Evolutionary conservation across 2,888 invertebrate species (phyloP).

Genomic region (Meganola albula): DNA sequence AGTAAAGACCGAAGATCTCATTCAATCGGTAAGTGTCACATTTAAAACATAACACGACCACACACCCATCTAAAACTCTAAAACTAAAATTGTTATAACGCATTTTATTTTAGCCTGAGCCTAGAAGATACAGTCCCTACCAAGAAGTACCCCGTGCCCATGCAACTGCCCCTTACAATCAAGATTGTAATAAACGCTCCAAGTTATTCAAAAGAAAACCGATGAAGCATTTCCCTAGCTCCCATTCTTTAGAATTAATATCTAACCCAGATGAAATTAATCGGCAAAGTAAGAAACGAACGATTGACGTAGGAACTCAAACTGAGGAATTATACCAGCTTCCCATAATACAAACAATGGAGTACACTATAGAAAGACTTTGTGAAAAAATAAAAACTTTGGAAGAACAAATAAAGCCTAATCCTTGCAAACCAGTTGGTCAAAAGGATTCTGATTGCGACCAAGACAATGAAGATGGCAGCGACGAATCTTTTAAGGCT

Average conservation of each 20-base stretch:
- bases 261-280: background rate
- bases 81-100: too few species aligned
- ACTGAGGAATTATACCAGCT: constrained; percentile 32
- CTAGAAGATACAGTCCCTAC: constrained; percentile 6
- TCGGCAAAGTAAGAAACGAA: constrained; percentile 18
- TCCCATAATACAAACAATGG: constrained; percentile 33
- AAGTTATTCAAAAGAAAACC: constrained; percentile 15
- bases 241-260: background rate
- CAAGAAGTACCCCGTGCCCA: constrained; percentile 6
- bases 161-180: background rate
- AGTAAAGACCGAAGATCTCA: background rate
- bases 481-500: constrained; percentile 12
- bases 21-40: constrained; percentile 8
- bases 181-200: constrained; percentile 13
- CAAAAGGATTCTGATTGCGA: constrained; percentile 14
- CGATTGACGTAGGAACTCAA: constrained; percentile 34
- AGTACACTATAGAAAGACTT: constrained; percentile 32
- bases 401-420: constrained; percentile 29
- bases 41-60: too few species aligned
- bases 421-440: constrained; percentile 7
- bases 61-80: too few species aligned
- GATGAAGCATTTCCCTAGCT: constrained; percentile 9
- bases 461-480: constrained; percentile 8
- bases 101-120: constrained; percentile 7
- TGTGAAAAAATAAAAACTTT: constrained; percentile 31